phyloP scores from a whole-genome alignment of 2,113 vertebrate genomes.

The Guaruba guarouba region DNA sequence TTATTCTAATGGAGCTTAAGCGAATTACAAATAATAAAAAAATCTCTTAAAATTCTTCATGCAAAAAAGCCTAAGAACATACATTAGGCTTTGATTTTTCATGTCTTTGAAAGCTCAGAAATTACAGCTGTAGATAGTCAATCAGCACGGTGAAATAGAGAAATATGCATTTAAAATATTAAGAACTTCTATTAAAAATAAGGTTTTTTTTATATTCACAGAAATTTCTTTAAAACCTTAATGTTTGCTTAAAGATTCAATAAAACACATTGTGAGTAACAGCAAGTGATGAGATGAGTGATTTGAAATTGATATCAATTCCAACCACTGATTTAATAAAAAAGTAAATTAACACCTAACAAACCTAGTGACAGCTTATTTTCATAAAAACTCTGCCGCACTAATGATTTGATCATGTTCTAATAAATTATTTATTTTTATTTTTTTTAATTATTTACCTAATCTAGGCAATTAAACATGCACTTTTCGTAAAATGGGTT shows the following conservation, averaged over 20 bases:
- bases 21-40: neutral
- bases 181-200: neutral
- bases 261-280: neutral
- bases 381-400: neutral
- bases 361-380: neutral
- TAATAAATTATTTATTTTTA: neutral
- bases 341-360: neutral
- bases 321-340: neutral
- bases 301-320: neutral
- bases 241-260: neutral
- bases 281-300: neutral
- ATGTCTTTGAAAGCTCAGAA: neutral
- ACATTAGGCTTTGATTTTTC: neutral
- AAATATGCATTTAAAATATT: neutral
- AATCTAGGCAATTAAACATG: neutral
- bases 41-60: neutral
- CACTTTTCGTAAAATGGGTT: neutral
- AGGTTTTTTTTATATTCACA: neutral
- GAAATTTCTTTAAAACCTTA: neutral
- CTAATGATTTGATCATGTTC: neutral
- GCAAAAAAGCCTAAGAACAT: neutral
- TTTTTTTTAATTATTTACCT: neutral
- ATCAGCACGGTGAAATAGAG: neutral
- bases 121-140: neutral
- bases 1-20: neutral